phyloP scores from a whole-genome alignment of 2,888 invertebrate species.

The Drosophila tripunctata region DNA sequence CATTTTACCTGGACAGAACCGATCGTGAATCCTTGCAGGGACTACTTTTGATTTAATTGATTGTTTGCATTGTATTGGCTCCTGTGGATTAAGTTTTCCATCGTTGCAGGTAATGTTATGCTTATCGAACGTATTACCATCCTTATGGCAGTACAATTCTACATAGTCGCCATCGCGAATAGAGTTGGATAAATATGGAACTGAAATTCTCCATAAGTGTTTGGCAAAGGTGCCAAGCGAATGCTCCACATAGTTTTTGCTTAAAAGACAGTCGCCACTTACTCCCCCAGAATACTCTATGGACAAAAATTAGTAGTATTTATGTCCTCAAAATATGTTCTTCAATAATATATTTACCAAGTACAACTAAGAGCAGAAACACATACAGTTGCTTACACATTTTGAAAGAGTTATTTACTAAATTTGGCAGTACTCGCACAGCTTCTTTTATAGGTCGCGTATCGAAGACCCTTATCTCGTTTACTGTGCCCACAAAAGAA shows the following conservation, averaged over 20 bases:
- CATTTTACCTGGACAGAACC: neutral
- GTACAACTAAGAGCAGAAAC: neutral
- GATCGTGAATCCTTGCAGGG: neutral
- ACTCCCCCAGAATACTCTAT: neutral
- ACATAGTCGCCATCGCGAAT: neutral
- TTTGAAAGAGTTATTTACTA: neutral
- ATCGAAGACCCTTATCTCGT: neutral
- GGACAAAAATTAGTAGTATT: no score
- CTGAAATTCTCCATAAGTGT: neutral
- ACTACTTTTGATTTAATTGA: neutral
- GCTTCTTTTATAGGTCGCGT: neutral
- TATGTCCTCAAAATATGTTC: neutral
- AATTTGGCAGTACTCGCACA: neutral
- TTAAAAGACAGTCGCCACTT: neutral
- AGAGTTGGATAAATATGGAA: neutral
- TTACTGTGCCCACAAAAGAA: no score
- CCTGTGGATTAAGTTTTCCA: neutral
- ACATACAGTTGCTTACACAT: neutral
- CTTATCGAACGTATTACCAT: neutral
- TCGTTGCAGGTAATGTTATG: neutral
- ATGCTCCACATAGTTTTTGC: neutral
- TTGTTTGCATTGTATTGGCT: neutral
- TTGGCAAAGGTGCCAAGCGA: neutral
- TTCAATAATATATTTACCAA: neutral
- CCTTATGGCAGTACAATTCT: neutral